Percentiles rank a stretch among this genome's conserved stretches.
Conservation (phyloP, 64 coral and sea anemone genomes). For the Anthopleura sola region DNA sequence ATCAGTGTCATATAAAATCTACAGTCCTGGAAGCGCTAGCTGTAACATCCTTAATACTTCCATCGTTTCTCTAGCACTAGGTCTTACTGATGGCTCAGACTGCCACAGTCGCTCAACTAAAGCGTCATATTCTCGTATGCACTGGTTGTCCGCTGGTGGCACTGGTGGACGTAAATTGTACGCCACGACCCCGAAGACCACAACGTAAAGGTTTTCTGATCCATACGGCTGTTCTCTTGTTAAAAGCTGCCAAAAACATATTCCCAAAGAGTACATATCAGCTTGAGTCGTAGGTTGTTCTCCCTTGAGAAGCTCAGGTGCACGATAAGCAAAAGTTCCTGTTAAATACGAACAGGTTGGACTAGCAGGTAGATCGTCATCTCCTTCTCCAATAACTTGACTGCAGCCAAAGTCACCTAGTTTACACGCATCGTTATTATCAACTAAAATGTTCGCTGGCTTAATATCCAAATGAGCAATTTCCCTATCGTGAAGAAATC, state of each 20-base stretch:
- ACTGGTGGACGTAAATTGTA: slow-evolving; percentile 90
- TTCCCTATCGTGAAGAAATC: slow-evolving; percentile 69
- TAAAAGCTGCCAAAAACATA: slow-evolving; percentile 85
- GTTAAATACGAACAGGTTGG: slow-evolving; percentile 92
- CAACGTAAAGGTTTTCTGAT: slow-evolving; percentile 85
- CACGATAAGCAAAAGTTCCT: slow-evolving; percentile 90
- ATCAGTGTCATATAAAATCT: too few species aligned
- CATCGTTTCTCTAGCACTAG: slow-evolving; percentile 57
- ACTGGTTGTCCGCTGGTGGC: slow-evolving; percentile 32
- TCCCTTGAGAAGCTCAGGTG: slow-evolving; percentile 91
- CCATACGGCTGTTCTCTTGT: slow-evolving; percentile 83
- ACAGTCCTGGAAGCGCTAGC: too few species aligned
- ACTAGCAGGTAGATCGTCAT: slow-evolving; percentile 89
- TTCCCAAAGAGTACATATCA: slow-evolving; percentile 90
- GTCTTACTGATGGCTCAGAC: slow-evolving; percentile 40
- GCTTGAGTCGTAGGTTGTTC: slow-evolving; percentile 80
- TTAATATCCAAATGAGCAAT: slow-evolving; percentile 96
- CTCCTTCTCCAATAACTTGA: slow-evolving; percentile 71
- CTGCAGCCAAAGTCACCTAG: slow-evolving; percentile 95
- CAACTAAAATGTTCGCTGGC: slow-evolving; percentile 86
- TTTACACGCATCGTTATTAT: slow-evolving; percentile 84
- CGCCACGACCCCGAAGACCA: slow-evolving; percentile 92
- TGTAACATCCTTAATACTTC: slow-evolving; percentile 43
- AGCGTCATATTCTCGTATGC: slow-evolving; percentile 56
- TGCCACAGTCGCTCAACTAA: slow-evolving; percentile 80